Evolutionary conservation across 2,113 vertebrate genomes (phyloP).

Genomic region (Misgurnus anguillicaudatus): DNA sequence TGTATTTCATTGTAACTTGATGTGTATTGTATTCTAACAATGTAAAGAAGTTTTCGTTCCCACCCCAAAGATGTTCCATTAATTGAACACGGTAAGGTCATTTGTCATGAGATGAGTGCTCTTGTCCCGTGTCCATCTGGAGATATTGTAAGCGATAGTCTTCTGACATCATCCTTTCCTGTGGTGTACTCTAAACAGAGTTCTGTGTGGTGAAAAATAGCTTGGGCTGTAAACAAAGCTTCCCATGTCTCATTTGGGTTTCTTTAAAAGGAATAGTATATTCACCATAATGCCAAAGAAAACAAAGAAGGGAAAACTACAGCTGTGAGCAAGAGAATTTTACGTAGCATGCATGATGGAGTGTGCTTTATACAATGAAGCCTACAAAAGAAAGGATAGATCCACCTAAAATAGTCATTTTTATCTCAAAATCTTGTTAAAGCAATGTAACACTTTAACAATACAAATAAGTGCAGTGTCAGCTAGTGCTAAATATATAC

Average conservation of each 20-base stretch:
- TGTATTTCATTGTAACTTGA: neutral
- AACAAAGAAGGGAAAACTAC: slow-evolving; percentile 7
- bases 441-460: neutral
- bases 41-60: slow-evolving; percentile 59
- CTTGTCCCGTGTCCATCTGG: slow-evolving; percentile 76
- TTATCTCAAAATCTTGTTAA: slow-evolving; percentile 10
- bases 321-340: neutral
- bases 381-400: slow-evolving; percentile 6
- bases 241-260: slow-evolving; percentile 64
- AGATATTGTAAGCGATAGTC: slow-evolving; percentile 89
- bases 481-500: neutral
- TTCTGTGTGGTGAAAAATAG: slow-evolving; percentile 74
- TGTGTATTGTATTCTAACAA: neutral
- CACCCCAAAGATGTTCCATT: slow-evolving; percentile 84
- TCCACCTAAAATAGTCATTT: neutral
- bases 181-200: slow-evolving; percentile 79
- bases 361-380: neutral
- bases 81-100: slow-evolving; percentile 89
- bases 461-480: neutral
- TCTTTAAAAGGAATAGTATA: slow-evolving; percentile 54
- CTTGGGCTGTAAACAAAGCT: slow-evolving; percentile 65
- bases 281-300: slow-evolving; percentile 9
- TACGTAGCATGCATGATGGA: neutral
- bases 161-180: slow-evolving; percentile 93
- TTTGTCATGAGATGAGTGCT: slow-evolving; percentile 73